Base-by-base conservation (phyloP, 2,797 vertebrate species). In the Odontamblyopus lacepedii region DNA sequence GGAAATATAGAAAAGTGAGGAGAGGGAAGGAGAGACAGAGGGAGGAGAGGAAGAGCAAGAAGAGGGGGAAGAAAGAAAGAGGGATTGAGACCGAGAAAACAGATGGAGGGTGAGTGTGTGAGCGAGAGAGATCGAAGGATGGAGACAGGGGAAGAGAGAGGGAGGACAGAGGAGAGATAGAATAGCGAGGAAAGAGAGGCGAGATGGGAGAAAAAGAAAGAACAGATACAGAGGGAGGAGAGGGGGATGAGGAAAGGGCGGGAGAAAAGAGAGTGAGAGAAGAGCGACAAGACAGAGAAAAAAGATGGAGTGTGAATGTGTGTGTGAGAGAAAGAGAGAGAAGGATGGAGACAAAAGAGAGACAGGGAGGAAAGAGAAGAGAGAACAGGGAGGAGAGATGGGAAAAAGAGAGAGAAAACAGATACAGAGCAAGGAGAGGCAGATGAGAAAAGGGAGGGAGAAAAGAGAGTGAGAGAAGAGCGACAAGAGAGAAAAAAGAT, bases 51-150 rank as follows among this genome's bases (percentile, higher is more conserved):
- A 19, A 53, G 51, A 8, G 5, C 7, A 2, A 53, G 19, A 9
- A 18, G 6, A 6, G 18, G 19, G 16, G 5, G 16, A 18, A 51
- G 16, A 51, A 5, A 19, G 51, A 16, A 19, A 2, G 53, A 19
- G n/a, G 19, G 53, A 19, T 3, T 4, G 4, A 51, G 38, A 41
- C 38, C 1, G 11, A 41, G 38, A 12, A 11, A 11, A 12, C 0
- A 11, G 38, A 41, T 64, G 51, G 88, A 87, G 86, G 81, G 69
- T 76, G 79, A 78, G 78, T 32, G 32, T 32, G 32, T 32, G 80
- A 68, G 69, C 83, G 16, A 48, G 15, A 15, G 44, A 48, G 27
- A 78, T 77, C 85, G 83, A 87, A 84, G 87, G 73, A 75, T 2
- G 23, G 19, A 56, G 53, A 23, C 1, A 23, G 23, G 53, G 12